Evolutionary conservation across 2,888 invertebrate species (phyloP).

Genomic region (Koerneria pararmatus): DNA sequence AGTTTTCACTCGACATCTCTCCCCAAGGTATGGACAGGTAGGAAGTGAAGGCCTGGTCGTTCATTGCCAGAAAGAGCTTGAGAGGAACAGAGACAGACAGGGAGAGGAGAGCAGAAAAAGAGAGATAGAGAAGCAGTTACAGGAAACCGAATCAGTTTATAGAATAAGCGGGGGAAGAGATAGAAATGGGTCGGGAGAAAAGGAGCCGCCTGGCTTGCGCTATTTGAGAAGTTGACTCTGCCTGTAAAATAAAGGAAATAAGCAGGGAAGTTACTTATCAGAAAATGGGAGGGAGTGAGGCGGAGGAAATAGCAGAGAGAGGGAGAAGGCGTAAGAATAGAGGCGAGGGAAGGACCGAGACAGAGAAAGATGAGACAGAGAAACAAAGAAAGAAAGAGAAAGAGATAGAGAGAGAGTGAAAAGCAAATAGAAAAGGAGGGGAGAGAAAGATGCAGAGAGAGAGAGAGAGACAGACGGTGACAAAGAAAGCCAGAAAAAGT

Average conservation of each 20-base stretch:
- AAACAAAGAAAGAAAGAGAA: constrained; percentile 15
- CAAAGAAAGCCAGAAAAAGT: neutral
- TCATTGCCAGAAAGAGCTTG: too few relatives aligned
- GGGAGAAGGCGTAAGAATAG: neutral
- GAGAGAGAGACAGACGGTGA: neutral
- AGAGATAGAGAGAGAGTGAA: constrained; percentile 16
- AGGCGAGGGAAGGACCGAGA: neutral
- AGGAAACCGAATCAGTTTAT: neutral
- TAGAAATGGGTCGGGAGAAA: neutral
- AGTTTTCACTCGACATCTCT: too few relatives aligned
- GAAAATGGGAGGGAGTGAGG: neutral
- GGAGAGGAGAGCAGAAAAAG: constrained; percentile 5
- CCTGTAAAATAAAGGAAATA: neutral
- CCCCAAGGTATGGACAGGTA: too few relatives aligned
- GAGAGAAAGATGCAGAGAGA: constrained; percentile 18
- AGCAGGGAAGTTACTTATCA: neutral
- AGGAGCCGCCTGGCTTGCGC: neutral
- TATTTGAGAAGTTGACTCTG: neutral
- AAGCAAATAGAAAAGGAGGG: constrained; percentile 16
- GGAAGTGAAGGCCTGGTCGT: too few relatives aligned
- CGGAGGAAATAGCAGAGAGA: neutral
- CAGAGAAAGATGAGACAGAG: neutral
- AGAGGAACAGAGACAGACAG: constrained; percentile 12
- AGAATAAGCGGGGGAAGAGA: too few relatives aligned
- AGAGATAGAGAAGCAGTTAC: neutral